A percentile compares a stretch with the other conserved stretches of the same genome.
phyloP scores from a whole-genome alignment of 2,888 invertebrate genomes.

The Biston stratarius region DNA sequence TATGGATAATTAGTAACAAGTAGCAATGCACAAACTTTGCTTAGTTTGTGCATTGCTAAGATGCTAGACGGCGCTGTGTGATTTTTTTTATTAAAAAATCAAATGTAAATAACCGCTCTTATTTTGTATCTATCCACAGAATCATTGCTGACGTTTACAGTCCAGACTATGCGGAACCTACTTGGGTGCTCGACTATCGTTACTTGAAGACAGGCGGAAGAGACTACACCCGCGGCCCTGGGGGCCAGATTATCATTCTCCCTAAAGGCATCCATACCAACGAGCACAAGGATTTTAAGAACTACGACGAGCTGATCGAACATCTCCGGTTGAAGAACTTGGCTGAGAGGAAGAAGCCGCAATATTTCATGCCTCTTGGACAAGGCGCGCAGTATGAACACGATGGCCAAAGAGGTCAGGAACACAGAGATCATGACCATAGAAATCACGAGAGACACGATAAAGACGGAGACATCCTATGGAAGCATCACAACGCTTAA shows the following conservation, averaged over 20 bases:
- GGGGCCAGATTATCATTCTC: constrained; percentile 74
- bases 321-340: constrained; percentile 63
- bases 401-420: constrained; percentile 11
- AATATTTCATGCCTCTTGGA: constrained; percentile 44
- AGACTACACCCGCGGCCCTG: constrained; percentile 72
- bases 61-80: no score
- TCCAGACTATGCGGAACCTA: constrained; percentile 73
- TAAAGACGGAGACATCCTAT: background rate
- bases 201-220: constrained; percentile 75
- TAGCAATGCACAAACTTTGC: no score
- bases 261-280: constrained; percentile 62
- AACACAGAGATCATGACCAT: background rate
- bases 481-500: background rate
- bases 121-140: constrained; percentile 51
- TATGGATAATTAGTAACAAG: no score
- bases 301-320: constrained; percentile 73
- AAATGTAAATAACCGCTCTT: background rate
- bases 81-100: no score
- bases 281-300: constrained; percentile 62
- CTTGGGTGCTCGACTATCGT: constrained; percentile 73
- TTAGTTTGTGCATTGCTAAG: no score
- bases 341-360: constrained; percentile 47
- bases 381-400: constrained; percentile 26
- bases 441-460: constrained; percentile 3
- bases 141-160: constrained; percentile 69